Evolutionary conservation across 2,113 vertebrate genomes (phyloP).

Genomic region (Nyctereutes procyonoides): DNA sequence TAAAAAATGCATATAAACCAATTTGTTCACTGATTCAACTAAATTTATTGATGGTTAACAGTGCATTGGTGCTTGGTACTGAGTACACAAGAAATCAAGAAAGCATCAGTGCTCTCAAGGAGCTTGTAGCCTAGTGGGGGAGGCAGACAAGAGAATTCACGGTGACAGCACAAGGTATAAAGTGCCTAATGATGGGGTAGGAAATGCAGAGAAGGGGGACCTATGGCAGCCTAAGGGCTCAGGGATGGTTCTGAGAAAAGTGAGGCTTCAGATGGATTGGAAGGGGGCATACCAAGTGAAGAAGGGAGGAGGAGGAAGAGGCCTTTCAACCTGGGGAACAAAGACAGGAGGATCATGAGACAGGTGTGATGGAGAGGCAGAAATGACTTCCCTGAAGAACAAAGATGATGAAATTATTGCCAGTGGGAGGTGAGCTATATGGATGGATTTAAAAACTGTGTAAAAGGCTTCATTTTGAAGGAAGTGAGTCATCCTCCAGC

Average conservation of each 20-base stretch:
- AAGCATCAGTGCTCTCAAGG: not conserved
- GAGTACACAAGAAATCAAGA: not conserved
- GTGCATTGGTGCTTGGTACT: not conserved
- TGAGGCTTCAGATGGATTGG: not conserved
- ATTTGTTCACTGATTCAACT: slow-evolving; percentile 35
- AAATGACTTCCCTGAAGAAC: not conserved
- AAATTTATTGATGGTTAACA: not conserved
- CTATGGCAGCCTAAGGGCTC: not conserved
- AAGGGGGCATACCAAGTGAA: not conserved
- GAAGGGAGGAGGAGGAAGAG: not conserved
- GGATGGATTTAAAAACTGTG: not conserved
- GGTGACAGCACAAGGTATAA: not conserved
- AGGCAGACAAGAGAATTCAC: not conserved
- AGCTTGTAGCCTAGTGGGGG: not conserved
- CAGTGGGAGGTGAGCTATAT: not conserved
- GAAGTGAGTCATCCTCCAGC: not conserved
- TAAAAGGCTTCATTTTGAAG: not conserved
- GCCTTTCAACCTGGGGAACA: not conserved
- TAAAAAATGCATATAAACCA: slow-evolving; percentile 26
- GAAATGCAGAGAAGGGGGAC: not conserved
- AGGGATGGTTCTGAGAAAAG: not conserved
- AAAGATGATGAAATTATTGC: not conserved
- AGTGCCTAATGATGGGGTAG: not conserved
- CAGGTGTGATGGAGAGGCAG: not conserved
- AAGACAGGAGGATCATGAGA: not conserved